Base-by-base conservation (phyloP, 2,888 invertebrate species). In the Copidosoma aretas region DNA sequence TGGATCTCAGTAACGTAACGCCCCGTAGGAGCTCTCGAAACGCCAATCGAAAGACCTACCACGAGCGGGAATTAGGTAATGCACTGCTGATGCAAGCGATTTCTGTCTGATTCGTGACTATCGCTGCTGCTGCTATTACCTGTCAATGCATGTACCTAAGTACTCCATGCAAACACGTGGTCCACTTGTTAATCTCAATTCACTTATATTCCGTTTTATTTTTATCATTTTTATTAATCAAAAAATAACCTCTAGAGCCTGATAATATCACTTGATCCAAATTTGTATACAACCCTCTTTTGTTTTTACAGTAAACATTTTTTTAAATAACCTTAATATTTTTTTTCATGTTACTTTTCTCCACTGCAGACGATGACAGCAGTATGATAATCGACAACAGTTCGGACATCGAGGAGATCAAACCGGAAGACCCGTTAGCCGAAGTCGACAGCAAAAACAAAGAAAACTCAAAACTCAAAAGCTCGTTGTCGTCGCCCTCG, bases 321-420 rank as follows among this genome's bases (percentile, higher is more conserved):
- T 46, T 8, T 46, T 17, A 46, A 46, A 15, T 46, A 46, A 17
- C 3, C 17, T 46, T 46, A 46, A n/a, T n/a, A n/a, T n/a, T n/a
- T 46, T 15, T 46, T 15, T 15, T 15, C 12, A 46, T 17, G 43
- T 12, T 46, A 2, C 12, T 46, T 46, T 3, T 46, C 17, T 46
- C 43, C 1, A 46, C 43, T 46, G 32, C 8, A 64, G 61, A 64
- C 3, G 77, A 87, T 64, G 83, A 83, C 2, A 79, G 78, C 10
- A 57, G 24, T 10, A 84, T 84, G 46, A 86, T 87, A 71, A 87
- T 87, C 12, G 87, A 87, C 53, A 86, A 86, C 74, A 89, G 87
- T 71, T 89, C 89, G 15, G 91, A 91, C 75, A 84, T 90, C 67
- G 90, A 91, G 78, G 90, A 90, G 81, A 86, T 90, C 3, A 79